phyloP scores from a whole-genome alignment of 2,888 invertebrate genomes.

The Reticulitermes lucifugus region DNA sequence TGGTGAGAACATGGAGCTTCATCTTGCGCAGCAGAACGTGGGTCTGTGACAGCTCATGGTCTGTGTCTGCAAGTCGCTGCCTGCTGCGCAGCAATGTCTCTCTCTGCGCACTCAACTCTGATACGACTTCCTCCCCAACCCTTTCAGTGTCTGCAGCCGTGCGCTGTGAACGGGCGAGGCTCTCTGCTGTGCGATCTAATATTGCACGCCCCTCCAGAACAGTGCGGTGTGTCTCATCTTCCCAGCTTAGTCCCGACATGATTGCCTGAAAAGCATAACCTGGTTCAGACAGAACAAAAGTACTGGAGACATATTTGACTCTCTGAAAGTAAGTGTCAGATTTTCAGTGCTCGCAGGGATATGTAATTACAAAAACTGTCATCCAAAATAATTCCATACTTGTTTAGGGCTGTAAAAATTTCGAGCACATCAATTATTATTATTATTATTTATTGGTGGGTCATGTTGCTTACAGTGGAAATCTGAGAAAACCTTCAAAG shows the following conservation, averaged over 20 bases:
- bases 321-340: no score
- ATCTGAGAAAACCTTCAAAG: no score
- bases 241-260: slow-evolving; percentile 59
- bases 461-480: no score
- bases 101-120: slow-evolving; percentile 80
- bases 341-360: no score
- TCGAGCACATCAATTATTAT: no score
- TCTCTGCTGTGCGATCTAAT: slow-evolving; percentile 72
- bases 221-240: slow-evolving; percentile 69
- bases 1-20: slow-evolving; percentile 77
- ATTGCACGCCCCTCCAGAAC: slow-evolving; percentile 69
- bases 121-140: slow-evolving; percentile 80
- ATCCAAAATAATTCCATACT: no score
- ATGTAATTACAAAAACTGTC: no score
- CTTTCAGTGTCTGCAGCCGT: slow-evolving; percentile 84
- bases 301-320: no score
- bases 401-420: no score
- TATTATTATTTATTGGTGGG: no score
- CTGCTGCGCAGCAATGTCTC: slow-evolving; percentile 77
- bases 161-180: slow-evolving; percentile 76
- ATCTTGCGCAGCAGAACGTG: slow-evolving; percentile 74
- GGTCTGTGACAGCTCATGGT: slow-evolving; percentile 75
- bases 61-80: slow-evolving; percentile 76
- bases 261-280: not conserved
- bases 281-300: no score